Evolutionary conservation across 1,140 invertebrate species (phyloP), one percentile per base, ranked within the genome.

Genomic region (Listronotus bonariensis): DNA sequence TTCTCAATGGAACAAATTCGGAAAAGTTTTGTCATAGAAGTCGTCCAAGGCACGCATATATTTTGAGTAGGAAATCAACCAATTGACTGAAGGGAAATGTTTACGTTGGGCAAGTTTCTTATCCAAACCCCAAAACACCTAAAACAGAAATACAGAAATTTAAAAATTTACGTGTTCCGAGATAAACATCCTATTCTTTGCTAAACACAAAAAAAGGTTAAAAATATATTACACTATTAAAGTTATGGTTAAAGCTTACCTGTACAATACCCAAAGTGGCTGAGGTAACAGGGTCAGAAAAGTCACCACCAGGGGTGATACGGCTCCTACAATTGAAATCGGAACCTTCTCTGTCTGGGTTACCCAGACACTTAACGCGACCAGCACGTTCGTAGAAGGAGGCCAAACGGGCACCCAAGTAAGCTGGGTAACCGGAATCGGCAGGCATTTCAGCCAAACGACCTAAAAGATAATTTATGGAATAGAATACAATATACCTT

Each of bases 391-490:
- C 98, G 82, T 99, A 99, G 86, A 99, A 99, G 72, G 96, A 98
- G 75, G 98, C 98, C 31, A 99, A 83, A 72, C 98, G 89, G 32
- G 98, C 97, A 67, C 96, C 96, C 75, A 99, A 85, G 83, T 99
- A 99, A 60, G 98, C 98, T 40, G 98, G 98, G 81, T 99, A 99
- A 80, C 98, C 98, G 64, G 96, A 93, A 84, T 95, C 96, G 69
- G 98, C 98, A 82, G 98, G 98, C 98, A 99, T 99, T 87, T 99
- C 98, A 82, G 97, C 98, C 74, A 99, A 85, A 87, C 98, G 96
- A 83, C 97, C 97, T 72, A 40, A 36, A 64, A 59, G 6, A 20
- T 20, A 48, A 48, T 26, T 8, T 11, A 10, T 20, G n/a, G n/a
- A n/a, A n/a, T n/a, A n/a, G n/a, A n/a, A n/a, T n/a, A n/a, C n/a